Evolutionary conservation across 2,888 invertebrate species (phyloP), one percentile per base, ranked within the genome.

Genomic region (Drosophila anomalata): DNA sequence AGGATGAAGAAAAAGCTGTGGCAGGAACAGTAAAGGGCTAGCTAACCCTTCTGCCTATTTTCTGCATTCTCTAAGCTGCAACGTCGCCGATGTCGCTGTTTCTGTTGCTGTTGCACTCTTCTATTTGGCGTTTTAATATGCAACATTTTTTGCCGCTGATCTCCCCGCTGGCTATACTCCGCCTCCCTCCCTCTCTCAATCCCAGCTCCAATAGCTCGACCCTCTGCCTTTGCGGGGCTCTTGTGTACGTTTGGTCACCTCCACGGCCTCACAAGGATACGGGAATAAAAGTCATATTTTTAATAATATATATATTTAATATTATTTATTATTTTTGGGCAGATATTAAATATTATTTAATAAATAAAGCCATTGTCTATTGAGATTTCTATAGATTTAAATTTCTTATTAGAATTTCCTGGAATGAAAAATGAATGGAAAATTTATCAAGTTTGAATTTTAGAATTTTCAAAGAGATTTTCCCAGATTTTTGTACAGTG

Each of bases 111-210:
- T 70, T 83, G 86, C 82, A 83, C 62, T 85, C 72, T 83, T 86
- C 84, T 88, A 77, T 88, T 85, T 88, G 78, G 77, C 76, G 73
- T 84, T 85, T 80, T 88, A 85, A 85, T 88, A 85, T 87, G 77
- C 81, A 84, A 71, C 71, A 77, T 78, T 78, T 87, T 75, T 74
- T 75, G 57, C 56, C 68, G 61, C 78, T 65, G 42, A 47, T 68
- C 61, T 50, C 54, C 53, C 46, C 31, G 52, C 46, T 41, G 55
- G 65, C 41, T n/a, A 20, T 50, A n/a, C 62, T 14, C 11, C 47
- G 29, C 48, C 17, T 62, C 22, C 17, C 39, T 3, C 20, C 26
- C 8, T 8, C 1, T 6, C 26, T 26, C 7, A 2, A 2, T 29
- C 33, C 12, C 24, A 2, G 12, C 2, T 22, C 14, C 17, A n/a